Evolutionary conservation across 2,113 vertebrate genomes (phyloP), one percentile per base, ranked within the genome.

Genomic region (Melanostigma gelatinosum): DNA sequence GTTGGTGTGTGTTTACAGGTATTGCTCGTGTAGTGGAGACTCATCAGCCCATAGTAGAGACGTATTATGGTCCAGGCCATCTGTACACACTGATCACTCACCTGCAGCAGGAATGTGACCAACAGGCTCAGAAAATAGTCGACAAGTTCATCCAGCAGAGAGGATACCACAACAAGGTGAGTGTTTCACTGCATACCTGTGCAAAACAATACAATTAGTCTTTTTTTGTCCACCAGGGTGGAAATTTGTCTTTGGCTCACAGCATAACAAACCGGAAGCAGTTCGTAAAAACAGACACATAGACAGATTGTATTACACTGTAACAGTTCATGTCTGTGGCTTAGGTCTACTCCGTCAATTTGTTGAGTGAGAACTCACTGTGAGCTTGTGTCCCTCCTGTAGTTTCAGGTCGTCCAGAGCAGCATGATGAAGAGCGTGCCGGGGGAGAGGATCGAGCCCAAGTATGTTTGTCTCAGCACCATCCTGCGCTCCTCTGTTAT

Each of bases 31-130:
- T 99, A 29, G 95, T 99, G 75, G 98, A 99, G 93, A 99, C 98
- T 12, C 97, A 99, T 77, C 98, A 99, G 64, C 97, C 97, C 15
- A 99, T 99, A 0, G 97, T 99, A 66, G 98, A 99, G 89, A 99
- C 98, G 0, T 99, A 98, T 86, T 99, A 99, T 0, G 98, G 98
- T 5, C 98, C 97, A 0, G 98, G 98, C 8, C 95, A 96, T 81
- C 96, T 99, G 54, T 97, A 96, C 90, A 96, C 95, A 4, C 95
- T 99, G 61, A 97, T 99, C 89, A 97, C 95, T 85, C 96, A 99
- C 90, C 94, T 99, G 72, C 98, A 99, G 84, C 95, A 95, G 50
- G 98, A 99, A 85, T 99, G 98, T 1, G 98, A 99, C 94, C 92
- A 58, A 24, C 98, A 99, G 82, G 96, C 96, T 36, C 97, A 99